These are phyloP conservation scores for Phrynosoma blainvillii DNA, from an alignment of 2,113 vertebrate species.

Conservation along the genomic window DNA sequence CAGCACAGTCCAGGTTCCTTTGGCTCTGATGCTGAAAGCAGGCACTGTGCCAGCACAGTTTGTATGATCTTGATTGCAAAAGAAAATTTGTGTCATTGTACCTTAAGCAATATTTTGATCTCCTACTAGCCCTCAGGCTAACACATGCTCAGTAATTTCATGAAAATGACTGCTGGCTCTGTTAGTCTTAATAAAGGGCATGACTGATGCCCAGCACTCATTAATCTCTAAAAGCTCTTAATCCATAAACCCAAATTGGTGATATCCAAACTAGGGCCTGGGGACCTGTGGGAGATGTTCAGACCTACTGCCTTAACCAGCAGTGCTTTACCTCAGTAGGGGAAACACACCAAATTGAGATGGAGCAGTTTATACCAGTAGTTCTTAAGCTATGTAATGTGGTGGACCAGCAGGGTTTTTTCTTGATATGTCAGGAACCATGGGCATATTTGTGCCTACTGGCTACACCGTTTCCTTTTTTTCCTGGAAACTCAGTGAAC, in stretches of 20 bases:
- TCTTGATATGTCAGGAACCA: neutral
- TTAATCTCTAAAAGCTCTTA: neutral
- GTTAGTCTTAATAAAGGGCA: neutral
- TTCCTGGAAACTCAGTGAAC: no score
- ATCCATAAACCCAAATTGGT: no score
- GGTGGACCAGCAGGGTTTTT: neutral
- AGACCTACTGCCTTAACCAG: neutral
- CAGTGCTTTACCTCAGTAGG: neutral
- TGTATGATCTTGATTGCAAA: conserved; percentile 18
- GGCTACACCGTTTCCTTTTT: no score
- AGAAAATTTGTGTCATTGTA: conserved; percentile 6
- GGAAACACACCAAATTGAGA: neutral
- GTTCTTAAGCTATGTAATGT: no score
- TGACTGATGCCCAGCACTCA: neutral
- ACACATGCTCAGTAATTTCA: neutral
- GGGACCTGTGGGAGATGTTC: neutral
- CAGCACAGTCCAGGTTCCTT: conserved; percentile 3
- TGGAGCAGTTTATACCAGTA: no score
- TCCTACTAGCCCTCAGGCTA: neutral
- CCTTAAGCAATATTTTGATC: conserved; percentile 9
- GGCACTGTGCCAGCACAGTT: neutral
- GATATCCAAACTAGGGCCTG: neutral
- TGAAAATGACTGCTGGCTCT: neutral
- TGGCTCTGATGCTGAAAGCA: neutral
- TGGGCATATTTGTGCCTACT: neutral